These are phyloP conservation scores for Bellardia bayeri DNA, from an alignment of 2,888 invertebrate species.

Conservation along the genomic window DNA sequence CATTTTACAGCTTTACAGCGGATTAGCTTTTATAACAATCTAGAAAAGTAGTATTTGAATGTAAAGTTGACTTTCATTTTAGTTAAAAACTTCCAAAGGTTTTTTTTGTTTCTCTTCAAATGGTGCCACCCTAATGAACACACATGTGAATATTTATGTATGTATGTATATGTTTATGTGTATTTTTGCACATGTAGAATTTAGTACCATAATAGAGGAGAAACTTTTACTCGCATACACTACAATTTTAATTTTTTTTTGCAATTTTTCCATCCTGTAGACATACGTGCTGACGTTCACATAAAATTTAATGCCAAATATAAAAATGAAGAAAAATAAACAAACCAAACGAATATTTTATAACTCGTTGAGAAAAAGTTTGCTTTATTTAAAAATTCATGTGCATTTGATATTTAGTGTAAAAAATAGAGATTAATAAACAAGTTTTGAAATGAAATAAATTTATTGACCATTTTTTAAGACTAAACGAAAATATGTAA, in stretches of 20 bases:
- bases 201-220: constrained; percentile 12
- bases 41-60: too few species aligned
- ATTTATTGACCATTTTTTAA: background rate
- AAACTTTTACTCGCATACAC: constrained; percentile 28
- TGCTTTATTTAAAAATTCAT: constrained; percentile 19
- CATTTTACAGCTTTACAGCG: too few species aligned
- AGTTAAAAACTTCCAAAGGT: too few species aligned
- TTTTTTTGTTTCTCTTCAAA: too few species aligned
- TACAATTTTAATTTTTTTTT: constrained; percentile 10
- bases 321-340: constrained; percentile 1
- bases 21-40: too few species aligned
- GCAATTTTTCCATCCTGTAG: constrained; percentile 21
- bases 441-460: background rate
- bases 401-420: background rate
- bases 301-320: constrained; percentile 63
- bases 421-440: background rate
- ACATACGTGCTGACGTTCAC: constrained; percentile 61
- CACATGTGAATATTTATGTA: background rate
- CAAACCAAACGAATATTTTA: constrained; percentile 13
- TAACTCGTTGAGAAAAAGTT: constrained; percentile 24
- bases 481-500: too few species aligned
- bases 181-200: constrained; percentile 25
- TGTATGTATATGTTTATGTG: background rate
- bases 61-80: too few species aligned
- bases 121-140: too few species aligned